Evolutionary conservation across 2,888 invertebrate genomes (phyloP).

Genomic region (Mythimna impura): DNA sequence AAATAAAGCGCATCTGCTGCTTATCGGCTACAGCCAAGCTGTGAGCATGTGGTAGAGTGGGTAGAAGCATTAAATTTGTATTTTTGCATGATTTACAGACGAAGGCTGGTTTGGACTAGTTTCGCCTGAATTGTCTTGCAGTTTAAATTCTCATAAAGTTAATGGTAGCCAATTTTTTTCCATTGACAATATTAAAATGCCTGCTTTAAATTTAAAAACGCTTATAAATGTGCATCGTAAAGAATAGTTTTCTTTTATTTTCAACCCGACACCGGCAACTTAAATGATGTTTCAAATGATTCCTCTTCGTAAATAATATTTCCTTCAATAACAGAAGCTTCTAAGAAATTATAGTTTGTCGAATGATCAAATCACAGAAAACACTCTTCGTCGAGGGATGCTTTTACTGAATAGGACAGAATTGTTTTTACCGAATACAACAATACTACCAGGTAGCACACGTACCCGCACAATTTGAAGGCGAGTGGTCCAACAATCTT

Average conservation of each 20-base stretch:
- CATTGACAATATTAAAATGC: neutral
- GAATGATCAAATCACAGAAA: neutral
- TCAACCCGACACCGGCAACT: too few relatives aligned
- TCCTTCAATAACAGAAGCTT: neutral
- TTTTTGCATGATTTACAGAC: neutral
- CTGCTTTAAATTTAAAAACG: neutral
- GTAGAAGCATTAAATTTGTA: neutral
- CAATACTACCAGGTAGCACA: neutral
- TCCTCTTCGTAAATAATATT: neutral
- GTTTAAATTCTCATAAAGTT: neutral
- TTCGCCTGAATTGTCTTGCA: too few relatives aligned
- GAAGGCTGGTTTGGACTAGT: neutral
- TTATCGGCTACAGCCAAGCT: constrained; percentile 19
- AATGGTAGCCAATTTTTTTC: neutral
- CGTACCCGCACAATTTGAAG: neutral
- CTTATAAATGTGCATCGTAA: neutral
- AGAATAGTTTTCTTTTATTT: neutral
- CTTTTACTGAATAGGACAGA: neutral
- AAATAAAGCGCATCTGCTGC: constrained; percentile 37
- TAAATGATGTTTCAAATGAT: neutral
- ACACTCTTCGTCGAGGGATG: neutral
- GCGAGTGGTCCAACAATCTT: constrained; percentile 1
- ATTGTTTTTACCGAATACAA: neutral
- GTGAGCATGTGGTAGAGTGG: constrained; percentile 1
- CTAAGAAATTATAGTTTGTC: constrained; percentile 1